phyloP scores from a whole-genome alignment of 2,113 vertebrate species.

The Chloropsis hardwickii region DNA sequence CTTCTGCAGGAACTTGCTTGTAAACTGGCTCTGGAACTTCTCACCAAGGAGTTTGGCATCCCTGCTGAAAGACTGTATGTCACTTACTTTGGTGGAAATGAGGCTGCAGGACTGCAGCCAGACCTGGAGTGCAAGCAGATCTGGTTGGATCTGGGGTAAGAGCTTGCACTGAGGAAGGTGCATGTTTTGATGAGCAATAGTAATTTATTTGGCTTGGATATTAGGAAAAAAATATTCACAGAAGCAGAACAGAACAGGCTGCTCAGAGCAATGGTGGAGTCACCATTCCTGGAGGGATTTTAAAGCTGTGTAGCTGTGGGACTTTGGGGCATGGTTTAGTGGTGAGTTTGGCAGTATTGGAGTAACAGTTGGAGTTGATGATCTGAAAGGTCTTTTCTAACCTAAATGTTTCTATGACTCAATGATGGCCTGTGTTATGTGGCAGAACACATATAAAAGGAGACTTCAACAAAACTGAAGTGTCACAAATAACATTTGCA shows the following conservation, averaged over 20 bases:
- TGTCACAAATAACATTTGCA: background rate
- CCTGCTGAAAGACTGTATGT: slow-evolving; percentile 92
- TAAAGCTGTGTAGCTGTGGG: background rate
- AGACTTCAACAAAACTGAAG: background rate
- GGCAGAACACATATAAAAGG: background rate
- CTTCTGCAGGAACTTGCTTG: slow-evolving; percentile 87
- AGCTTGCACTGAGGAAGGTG: background rate
- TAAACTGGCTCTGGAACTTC: slow-evolving; percentile 91
- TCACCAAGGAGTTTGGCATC: slow-evolving; percentile 94
- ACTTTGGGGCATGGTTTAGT: background rate
- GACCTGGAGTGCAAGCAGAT: slow-evolving; percentile 97
- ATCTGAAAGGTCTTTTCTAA: background rate
- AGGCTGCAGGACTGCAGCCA: slow-evolving; percentile 87
- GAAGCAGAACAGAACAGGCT: background rate
- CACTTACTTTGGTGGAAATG: slow-evolving; percentile 92
- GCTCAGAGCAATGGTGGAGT: background rate
- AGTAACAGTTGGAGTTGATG: background rate
- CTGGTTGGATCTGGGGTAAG: slow-evolving; percentile 95
- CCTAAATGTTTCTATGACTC: background rate
- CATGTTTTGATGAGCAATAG: background rate
- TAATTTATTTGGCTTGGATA: background rate
- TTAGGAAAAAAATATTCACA: background rate
- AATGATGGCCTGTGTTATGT: background rate
- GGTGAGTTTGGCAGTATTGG: background rate
- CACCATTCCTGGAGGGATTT: background rate